Percentiles rank a stretch among this genome's conserved stretches.
These are phyloP conservation scores for Xiphorhynchus erythropygius DNA, from an alignment of 2,797 vertebrate genomes.

Conservation along the genomic window DNA sequence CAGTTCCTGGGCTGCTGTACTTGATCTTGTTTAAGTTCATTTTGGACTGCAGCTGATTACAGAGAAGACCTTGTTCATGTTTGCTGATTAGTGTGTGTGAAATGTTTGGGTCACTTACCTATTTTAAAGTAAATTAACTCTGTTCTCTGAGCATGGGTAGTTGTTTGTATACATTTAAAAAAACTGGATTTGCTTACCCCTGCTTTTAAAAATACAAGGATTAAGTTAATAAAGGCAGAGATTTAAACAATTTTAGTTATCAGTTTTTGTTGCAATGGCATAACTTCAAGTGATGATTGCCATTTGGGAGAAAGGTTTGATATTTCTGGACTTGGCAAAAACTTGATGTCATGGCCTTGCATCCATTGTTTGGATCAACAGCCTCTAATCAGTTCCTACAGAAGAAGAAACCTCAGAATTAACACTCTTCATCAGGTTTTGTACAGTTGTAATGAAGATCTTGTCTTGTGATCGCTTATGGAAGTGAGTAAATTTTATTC, in stretches of 20 bases:
- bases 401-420: neutral
- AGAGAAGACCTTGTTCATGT: neutral
- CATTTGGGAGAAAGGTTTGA: neutral
- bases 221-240: neutral
- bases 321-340: neutral
- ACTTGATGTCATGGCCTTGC: neutral
- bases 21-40: neutral
- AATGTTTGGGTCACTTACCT: neutral
- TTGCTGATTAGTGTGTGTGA: neutral
- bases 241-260: neutral
- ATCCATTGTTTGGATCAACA: neutral
- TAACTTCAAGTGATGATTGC: neutral
- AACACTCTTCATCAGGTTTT: neutral
- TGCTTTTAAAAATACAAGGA: neutral
- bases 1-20: rapidly evolving
- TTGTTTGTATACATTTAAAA: slow-evolving; percentile 3
- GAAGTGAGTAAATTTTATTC: neutral
- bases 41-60: neutral
- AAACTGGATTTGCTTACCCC: neutral
- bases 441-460: neutral
- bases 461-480: neutral
- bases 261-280: neutral
- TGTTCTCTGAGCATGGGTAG: neutral
- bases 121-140: neutral
- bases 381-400: neutral